These are phyloP conservation scores for Platyscapa corneri DNA, from an alignment of 1,140 invertebrate genomes.

Conservation along the genomic window DNA sequence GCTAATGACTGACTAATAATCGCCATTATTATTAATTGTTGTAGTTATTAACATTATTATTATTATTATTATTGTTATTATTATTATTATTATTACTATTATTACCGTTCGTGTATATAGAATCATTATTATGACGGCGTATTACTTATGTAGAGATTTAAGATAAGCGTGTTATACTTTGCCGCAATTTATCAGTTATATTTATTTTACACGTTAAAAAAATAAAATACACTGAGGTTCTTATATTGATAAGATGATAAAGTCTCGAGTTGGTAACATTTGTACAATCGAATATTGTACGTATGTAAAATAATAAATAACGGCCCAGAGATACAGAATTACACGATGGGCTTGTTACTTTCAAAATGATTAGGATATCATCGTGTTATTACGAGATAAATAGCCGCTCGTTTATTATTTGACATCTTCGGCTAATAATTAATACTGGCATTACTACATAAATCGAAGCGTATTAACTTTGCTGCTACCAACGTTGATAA, in stretches of 20 bases:
- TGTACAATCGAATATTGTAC: neutral
- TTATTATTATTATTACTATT: neutral
- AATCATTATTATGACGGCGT: neutral
- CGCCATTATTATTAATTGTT: neutral
- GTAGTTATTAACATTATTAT: too few species aligned
- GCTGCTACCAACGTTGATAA: neutral
- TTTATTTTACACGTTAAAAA: neutral
- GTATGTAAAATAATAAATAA: too few species aligned
- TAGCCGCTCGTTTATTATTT: neutral
- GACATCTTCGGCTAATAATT: neutral
- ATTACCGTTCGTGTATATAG: neutral
- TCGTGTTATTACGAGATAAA: neutral
- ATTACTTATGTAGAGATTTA: neutral
- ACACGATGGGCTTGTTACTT: neutral
- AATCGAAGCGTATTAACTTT: neutral
- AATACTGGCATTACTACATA: neutral
- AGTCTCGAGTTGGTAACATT: neutral
- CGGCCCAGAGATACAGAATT: too few species aligned
- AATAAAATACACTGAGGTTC: neutral
- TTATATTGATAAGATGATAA: neutral
- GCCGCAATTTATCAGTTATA: neutral
- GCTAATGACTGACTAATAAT: neutral
- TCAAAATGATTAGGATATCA: neutral
- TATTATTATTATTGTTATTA: too few species aligned
- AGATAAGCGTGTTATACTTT: conserved; percentile 1